Conservation (phyloP, 2,113 vertebrate species). For the Pelvicachromis taeniatus region DNA sequence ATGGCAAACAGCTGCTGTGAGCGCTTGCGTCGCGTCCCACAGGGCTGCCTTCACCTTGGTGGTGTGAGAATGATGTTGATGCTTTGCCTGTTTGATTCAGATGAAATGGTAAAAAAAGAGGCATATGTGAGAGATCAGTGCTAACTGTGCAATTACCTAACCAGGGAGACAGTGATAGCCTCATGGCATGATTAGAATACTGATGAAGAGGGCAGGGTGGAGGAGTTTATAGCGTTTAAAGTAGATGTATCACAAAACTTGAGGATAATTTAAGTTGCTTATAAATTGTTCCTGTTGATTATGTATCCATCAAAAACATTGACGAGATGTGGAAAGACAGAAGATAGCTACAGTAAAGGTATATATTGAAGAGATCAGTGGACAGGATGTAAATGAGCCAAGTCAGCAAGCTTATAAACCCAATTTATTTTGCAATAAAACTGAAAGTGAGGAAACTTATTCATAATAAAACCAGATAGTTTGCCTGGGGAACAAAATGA, state of each 20-base stretch:
- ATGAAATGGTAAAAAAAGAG: background rate
- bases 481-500: background rate
- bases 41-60: constrained; percentile 39
- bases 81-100: background rate
- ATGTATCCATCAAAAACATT: background rate
- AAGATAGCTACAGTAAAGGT: background rate
- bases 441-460: background rate
- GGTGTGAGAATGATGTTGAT: constrained; percentile 4
- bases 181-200: background rate
- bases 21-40: background rate
- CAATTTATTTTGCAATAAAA: background rate
- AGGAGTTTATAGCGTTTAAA: background rate
- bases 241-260: background rate
- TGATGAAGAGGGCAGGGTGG: background rate
- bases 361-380: background rate
- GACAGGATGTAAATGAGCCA: background rate
- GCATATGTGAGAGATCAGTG: background rate
- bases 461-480: background rate
- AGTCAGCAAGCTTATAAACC: background rate
- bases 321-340: background rate
- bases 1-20: constrained; percentile 27
- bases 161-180: background rate
- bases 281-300: background rate
- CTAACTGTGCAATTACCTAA: constrained; percentile 33
- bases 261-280: background rate